Percentiles rank a stretch among this genome's conserved stretches.
phyloP scores from a whole-genome alignment of 2,797 vertebrate genomes.

The Gymnoscopelus microlampas region DNA sequence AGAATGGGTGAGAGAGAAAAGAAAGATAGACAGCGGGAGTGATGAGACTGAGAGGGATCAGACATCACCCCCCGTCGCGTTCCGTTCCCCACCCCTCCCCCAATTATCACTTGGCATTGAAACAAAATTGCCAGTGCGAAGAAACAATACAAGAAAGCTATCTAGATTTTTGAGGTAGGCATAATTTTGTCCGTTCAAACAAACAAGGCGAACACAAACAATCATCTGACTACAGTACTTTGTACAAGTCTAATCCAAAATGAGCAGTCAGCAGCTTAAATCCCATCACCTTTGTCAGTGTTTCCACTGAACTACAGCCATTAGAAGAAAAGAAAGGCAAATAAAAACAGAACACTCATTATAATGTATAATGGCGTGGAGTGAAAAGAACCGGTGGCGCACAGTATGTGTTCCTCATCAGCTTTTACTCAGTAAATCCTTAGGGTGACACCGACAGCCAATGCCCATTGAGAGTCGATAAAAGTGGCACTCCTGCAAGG shows the following conservation, averaged over 20 bases:
- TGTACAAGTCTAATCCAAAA: conserved; percentile 30
- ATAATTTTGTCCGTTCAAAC: conserved; percentile 15
- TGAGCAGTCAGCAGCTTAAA: conserved; percentile 23
- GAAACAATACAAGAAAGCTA: conserved; percentile 40
- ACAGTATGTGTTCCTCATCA: conserved; percentile 43
- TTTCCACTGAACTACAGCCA: conserved; percentile 53
- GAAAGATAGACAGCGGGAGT: conserved; percentile 53
- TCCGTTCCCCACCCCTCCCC: conserved; percentile 13
- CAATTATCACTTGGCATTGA: conserved; percentile 51
- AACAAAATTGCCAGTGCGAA: conserved; percentile 42
- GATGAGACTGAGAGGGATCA: conserved; percentile 37
- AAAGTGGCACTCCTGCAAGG: conserved; percentile 43
- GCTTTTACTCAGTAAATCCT: conserved; percentile 46
- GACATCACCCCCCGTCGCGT: conserved; percentile 1
- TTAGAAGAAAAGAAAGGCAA: conserved; percentile 38
- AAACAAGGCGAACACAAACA: conserved; percentile 22
- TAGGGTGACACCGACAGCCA: conserved; percentile 35
- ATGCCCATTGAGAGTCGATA: conserved; percentile 40
- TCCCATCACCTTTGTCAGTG: conserved; percentile 41
- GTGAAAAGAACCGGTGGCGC: conserved; percentile 56
- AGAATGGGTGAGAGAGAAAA: conserved; percentile 55
- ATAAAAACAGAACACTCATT: conserved; percentile 48
- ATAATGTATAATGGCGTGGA: conserved; percentile 43
- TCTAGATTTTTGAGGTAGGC: conserved; percentile 13
- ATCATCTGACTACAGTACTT: conserved; percentile 22